Percentiles rank a stretch among this genome's conserved stretches.
Evolutionary conservation across 2,113 vertebrate genomes (phyloP).

Genomic region (Puffinus mauretanicus): DNA sequence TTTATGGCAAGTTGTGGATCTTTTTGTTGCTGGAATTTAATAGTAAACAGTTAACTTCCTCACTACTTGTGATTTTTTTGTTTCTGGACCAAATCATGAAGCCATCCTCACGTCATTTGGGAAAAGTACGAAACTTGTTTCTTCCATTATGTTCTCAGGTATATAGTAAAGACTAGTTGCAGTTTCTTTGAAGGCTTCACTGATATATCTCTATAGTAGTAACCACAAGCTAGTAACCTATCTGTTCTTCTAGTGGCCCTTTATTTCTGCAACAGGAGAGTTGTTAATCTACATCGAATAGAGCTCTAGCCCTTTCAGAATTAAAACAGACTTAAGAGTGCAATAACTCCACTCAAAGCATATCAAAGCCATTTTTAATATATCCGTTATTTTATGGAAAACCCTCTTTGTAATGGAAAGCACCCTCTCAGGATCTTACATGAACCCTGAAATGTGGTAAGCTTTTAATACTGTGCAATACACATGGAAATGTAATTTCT

Average conservation of each 20-base stretch:
- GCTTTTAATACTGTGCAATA: not conserved
- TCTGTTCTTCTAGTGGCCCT: not conserved
- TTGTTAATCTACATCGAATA: not conserved
- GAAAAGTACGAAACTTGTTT: not conserved
- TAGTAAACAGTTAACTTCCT: not conserved
- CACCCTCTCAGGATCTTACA: not conserved
- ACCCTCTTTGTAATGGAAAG: not conserved
- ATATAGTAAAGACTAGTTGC: not conserved
- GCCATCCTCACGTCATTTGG: not conserved
- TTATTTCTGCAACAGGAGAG: not conserved
- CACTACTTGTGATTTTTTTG: not conserved
- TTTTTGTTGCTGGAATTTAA: not conserved
- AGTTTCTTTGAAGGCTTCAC: not conserved
- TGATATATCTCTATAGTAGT: not conserved
- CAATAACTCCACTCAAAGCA: not conserved
- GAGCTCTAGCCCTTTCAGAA: not conserved
- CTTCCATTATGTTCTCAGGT: not conserved
- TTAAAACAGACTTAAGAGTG: not conserved
- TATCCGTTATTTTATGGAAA: not conserved
- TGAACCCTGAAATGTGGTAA: not conserved
- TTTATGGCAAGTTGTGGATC: not conserved
- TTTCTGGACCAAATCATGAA: not conserved
- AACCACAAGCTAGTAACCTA: not conserved
- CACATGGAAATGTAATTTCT: not conserved
- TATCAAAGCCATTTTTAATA: not conserved